These are phyloP conservation scores for Ormyrus nitidulus DNA, from an alignment of 2,888 invertebrate species.

Conservation along the genomic window DNA sequence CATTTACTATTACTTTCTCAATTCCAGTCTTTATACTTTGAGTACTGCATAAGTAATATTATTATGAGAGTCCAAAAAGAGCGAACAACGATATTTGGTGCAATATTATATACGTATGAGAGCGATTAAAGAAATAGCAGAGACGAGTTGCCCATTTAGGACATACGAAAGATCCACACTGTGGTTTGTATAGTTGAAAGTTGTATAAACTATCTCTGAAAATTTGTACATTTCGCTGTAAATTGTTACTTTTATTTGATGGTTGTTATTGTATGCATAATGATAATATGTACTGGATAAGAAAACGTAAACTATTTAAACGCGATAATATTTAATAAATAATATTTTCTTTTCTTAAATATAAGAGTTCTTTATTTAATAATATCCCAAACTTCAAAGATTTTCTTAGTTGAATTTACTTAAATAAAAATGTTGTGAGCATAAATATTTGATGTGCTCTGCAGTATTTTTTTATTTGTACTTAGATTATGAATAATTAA, in stretches of 20 bases:
- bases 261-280: constrained; percentile 66
- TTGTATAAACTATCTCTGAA: constrained; percentile 58
- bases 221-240: constrained; percentile 69
- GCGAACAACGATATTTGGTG: constrained; percentile 49
- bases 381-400: too few relatives aligned
- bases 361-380: constrained; percentile 3
- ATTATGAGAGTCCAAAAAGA: constrained; percentile 39
- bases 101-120: constrained; percentile 47
- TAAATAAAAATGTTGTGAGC: too few relatives aligned
- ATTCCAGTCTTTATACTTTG: constrained; percentile 12
- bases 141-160: constrained; percentile 43
- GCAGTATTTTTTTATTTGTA: too few relatives aligned
- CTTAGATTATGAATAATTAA: too few relatives aligned
- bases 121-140: constrained; percentile 30
- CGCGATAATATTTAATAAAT: constrained; percentile 64
- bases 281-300: constrained; percentile 63
- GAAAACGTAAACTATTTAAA: constrained; percentile 67
- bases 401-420: too few relatives aligned
- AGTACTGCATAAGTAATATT: constrained; percentile 4
- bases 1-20: constrained; percentile 33
- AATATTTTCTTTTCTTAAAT: constrained; percentile 64
- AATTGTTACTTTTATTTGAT: constrained; percentile 67
- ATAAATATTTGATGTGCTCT: too few relatives aligned
- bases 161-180: constrained; percentile 31
- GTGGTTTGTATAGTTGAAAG: constrained; percentile 54